Conservation (phyloP, 2,113 vertebrate species). For the Tamias sibiricus region DNA sequence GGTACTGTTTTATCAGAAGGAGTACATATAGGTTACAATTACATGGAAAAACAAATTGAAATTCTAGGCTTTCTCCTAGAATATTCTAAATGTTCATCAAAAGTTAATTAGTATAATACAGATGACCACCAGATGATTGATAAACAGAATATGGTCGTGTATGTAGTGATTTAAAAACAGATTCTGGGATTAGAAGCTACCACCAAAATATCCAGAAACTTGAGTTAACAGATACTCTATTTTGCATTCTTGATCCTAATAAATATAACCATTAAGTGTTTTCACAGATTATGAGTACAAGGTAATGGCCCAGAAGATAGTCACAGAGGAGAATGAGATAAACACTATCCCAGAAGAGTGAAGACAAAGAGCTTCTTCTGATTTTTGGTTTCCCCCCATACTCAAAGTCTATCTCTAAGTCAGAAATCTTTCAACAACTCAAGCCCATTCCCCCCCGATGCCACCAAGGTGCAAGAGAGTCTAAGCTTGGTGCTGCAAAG, state of each 20-base stretch:
- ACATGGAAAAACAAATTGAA: constrained; percentile 39
- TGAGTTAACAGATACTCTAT: constrained; percentile 61
- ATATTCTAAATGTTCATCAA: constrained; percentile 59
- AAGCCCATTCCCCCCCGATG: not conserved
- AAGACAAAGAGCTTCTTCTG: not conserved
- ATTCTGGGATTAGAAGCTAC: constrained; percentile 65
- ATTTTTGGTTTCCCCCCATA: not conserved
- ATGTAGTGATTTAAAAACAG: constrained; percentile 70
- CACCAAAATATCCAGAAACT: constrained; percentile 65
- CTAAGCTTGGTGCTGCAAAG: not conserved
- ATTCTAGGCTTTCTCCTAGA: constrained; percentile 51
- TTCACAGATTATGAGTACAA: constrained; percentile 56
- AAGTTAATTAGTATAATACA: constrained; percentile 61
- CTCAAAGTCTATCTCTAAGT: not conserved
- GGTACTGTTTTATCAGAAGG: constrained; percentile 1
- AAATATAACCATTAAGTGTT: constrained; percentile 73
- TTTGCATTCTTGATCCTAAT: constrained; percentile 70
- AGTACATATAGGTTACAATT: constrained; percentile 25
- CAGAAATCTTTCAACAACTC: constrained; percentile 7
- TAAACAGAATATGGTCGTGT: constrained; percentile 66
- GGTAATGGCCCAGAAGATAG: not conserved
- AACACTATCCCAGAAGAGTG: not conserved
- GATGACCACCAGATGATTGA: constrained; percentile 44
- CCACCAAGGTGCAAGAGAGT: not conserved
- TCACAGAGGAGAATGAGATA: not conserved